Evolutionary conservation across 2,113 vertebrate species (phyloP).

Genomic region (Bostrychus sinensis): DNA sequence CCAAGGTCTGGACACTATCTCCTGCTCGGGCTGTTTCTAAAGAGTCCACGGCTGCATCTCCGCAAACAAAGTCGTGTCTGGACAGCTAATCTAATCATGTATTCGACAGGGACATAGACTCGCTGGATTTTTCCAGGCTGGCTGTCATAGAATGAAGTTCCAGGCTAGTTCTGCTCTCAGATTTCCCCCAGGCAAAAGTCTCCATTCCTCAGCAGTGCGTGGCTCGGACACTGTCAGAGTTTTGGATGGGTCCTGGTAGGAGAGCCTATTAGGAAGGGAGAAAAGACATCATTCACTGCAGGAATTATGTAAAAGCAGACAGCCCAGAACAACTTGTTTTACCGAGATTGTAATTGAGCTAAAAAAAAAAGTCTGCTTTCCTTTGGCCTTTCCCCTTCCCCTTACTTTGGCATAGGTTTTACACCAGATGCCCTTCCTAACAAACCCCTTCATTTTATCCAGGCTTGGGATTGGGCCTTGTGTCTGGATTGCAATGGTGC

Average conservation of each 20-base stretch:
- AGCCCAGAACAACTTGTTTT: conserved; percentile 11
- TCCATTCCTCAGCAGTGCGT: conserved; percentile 37
- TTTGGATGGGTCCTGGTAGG: conserved; percentile 38
- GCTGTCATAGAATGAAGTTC: conserved; percentile 29
- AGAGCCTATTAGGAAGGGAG: conserved; percentile 14
- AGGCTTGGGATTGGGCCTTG: neutral
- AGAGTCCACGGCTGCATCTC: conserved; percentile 26
- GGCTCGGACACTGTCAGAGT: conserved; percentile 23
- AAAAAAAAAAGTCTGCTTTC: neutral
- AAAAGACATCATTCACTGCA: conserved; percentile 18
- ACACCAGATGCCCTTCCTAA: neutral
- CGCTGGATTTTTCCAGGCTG: neutral
- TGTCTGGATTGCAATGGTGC: no score
- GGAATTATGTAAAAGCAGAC: neutral
- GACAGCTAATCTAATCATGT: conserved; percentile 48
- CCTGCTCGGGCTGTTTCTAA: conserved; percentile 41
- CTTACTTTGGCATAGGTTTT: neutral
- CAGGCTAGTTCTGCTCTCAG: conserved; percentile 3
- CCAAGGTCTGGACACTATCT: conserved; percentile 57
- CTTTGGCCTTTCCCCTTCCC: neutral
- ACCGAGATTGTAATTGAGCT: conserved; percentile 27
- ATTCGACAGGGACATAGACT: conserved; percentile 1
- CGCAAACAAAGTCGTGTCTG: conserved; percentile 29
- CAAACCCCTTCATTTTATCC: neutral
- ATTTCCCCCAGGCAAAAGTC: conserved; percentile 24